These are phyloP conservation scores for Zootoca vivipara DNA, from an alignment of 2,113 vertebrate species.

Conservation along the genomic window DNA sequence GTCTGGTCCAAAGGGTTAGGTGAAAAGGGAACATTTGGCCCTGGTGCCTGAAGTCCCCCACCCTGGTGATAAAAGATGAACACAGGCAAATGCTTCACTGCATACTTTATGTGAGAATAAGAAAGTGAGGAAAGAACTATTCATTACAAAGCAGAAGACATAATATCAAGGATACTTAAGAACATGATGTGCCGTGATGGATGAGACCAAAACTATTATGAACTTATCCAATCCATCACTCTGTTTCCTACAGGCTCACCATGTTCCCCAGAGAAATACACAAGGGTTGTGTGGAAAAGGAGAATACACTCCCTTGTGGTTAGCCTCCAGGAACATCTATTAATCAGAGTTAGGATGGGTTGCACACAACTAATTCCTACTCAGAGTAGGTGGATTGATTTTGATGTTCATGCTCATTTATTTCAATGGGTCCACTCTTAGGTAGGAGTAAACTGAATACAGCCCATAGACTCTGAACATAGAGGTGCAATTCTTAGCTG, in stretches of 20 bases:
- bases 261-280: background rate
- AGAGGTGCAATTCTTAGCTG: slow-evolving; percentile 7
- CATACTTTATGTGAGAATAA: background rate
- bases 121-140: background rate
- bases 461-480: background rate
- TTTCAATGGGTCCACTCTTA: too few species aligned
- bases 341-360: background rate
- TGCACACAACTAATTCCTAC: background rate
- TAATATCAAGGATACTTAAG: background rate
- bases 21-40: too few species aligned
- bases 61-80: background rate
- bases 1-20: too few species aligned
- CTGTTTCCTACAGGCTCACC: background rate
- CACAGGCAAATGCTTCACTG: background rate
- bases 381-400: too few species aligned
- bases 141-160: too few species aligned
- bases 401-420: too few species aligned
- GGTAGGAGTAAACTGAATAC: too few species aligned
- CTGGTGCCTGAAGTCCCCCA: too few species aligned
- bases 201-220: background rate
- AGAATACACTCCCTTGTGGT: background rate
- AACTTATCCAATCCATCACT: background rate
- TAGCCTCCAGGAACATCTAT: background rate
- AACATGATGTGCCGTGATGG: background rate
- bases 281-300: background rate